These are phyloP conservation scores for Drosophila bipectinata DNA, from an alignment of 1,140 invertebrate species.

Conservation along the genomic window DNA sequence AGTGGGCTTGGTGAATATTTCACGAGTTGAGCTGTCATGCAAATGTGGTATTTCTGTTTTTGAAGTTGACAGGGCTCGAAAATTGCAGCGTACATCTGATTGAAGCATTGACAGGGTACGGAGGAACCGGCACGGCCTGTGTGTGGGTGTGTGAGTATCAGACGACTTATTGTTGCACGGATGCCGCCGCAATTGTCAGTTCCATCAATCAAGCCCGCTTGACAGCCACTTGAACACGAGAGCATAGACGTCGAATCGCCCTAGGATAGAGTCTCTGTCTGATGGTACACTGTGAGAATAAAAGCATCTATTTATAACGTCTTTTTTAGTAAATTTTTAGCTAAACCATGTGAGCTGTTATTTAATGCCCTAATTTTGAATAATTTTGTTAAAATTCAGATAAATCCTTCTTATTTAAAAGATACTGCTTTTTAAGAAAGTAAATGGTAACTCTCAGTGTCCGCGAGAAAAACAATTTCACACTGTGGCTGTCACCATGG, in stretches of 20 bases:
- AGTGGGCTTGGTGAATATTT: constrained; percentile 59
- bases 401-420: too few relatives aligned
- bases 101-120: constrained; percentile 37
- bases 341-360: too few relatives aligned
- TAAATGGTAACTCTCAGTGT: not conserved
- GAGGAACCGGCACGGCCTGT: not conserved
- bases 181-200: constrained; percentile 70
- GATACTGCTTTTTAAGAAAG: not conserved
- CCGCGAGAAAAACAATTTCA: constrained; percentile 27
- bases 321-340: too few relatives aligned
- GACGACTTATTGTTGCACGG: constrained; percentile 44
- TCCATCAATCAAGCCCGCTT: constrained; percentile 66
- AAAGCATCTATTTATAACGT: not conserved
- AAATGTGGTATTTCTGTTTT: constrained; percentile 80
- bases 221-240: constrained; percentile 53
- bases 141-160: constrained; percentile 27
- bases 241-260: constrained; percentile 8
- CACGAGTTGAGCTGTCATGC: constrained; percentile 81
- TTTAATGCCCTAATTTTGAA: too few relatives aligned
- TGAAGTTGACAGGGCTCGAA: constrained; percentile 76
- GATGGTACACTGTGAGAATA: not conserved
- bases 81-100: constrained; percentile 71
- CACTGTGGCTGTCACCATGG: constrained; percentile 30
- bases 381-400: too few relatives aligned
- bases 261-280: constrained; percentile 1